Evolutionary conservation across 1,140 invertebrate species (phyloP).

Genomic region (Rhysida immarginata): DNA sequence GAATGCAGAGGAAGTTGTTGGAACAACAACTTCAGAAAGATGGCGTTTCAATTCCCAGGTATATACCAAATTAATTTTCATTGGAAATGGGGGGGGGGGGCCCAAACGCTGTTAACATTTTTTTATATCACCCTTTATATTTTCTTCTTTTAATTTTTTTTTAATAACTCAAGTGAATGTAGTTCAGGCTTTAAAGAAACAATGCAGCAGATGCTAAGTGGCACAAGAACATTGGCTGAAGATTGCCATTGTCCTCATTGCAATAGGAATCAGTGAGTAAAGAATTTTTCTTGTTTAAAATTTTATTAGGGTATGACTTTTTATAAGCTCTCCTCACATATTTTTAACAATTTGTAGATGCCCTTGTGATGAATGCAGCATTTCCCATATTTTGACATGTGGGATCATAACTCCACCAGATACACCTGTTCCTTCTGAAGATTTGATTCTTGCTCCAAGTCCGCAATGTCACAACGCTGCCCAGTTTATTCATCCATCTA

Average conservation of each 20-base stretch:
- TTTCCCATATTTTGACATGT: conserved; percentile 16
- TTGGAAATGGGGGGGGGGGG: too few species aligned
- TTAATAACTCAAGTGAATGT: background rate
- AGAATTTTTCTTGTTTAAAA: too few species aligned
- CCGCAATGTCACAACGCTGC: background rate
- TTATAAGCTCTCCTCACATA: too few species aligned
- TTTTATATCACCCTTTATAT: too few species aligned
- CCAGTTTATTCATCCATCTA: conserved; percentile 1
- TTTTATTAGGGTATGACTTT: too few species aligned
- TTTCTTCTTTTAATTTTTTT: too few species aligned
- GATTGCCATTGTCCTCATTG: conserved; percentile 6
- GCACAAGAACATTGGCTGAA: background rate
- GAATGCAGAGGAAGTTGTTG: conserved; percentile 34
- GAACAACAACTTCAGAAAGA: conserved; percentile 31
- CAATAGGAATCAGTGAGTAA: conserved; percentile 1
- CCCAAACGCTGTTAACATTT: too few species aligned
- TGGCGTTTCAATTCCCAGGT: background rate
- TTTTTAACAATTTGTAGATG: conserved; percentile 21
- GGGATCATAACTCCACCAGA: conserved; percentile 3
- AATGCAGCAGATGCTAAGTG: background rate
- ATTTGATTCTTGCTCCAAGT: background rate
- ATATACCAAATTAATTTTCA: too few species aligned
- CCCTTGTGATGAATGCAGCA: conserved; percentile 32
- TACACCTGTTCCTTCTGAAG: background rate
- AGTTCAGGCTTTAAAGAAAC: background rate